These are phyloP conservation scores for Caenorhabditis doughertyi DNA, from an alignment of 2,888 invertebrate genomes.

Conservation along the genomic window DNA sequence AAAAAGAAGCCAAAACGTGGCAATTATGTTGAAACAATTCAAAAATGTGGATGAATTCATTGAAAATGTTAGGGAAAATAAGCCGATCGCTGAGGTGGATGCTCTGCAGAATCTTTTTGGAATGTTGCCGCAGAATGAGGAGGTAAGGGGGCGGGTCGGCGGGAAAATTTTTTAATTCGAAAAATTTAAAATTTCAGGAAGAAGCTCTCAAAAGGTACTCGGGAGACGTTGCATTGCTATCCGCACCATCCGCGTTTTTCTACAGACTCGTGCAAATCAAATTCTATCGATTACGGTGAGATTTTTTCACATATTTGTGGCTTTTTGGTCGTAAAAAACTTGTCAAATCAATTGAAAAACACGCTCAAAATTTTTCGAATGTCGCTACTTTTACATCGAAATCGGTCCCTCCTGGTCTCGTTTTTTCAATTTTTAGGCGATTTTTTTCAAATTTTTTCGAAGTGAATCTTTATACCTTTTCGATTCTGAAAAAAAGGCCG, in stretches of 20 bases:
- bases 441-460: no score
- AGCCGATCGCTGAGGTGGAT: conserved; percentile 58
- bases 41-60: conserved; percentile 68
- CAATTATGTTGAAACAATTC: conserved; percentile 74
- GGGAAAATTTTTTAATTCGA: not conserved
- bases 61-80: conserved; percentile 23
- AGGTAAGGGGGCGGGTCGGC: conserved; percentile 23
- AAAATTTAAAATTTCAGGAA: conserved; percentile 45
- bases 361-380: no score
- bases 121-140: conserved; percentile 67
- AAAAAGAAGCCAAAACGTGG: conserved; percentile 71
- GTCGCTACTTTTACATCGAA: no score
- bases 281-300: conserved; percentile 70
- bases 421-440: no score
- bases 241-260: conserved; percentile 69
- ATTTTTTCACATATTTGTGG: no score
- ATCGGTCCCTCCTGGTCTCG: no score
- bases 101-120: conserved; percentile 62
- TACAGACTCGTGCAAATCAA: conserved; percentile 66
- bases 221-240: conserved; percentile 65
- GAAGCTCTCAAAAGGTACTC: conserved; percentile 71
- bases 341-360: no score
- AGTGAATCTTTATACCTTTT: no score
- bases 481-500: no score
- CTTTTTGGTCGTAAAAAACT: no score